Evolutionary conservation across 2,797 vertebrate species (phyloP), one percentile per base, ranked within the genome.

Genomic region (Lacerta agilis): DNA sequence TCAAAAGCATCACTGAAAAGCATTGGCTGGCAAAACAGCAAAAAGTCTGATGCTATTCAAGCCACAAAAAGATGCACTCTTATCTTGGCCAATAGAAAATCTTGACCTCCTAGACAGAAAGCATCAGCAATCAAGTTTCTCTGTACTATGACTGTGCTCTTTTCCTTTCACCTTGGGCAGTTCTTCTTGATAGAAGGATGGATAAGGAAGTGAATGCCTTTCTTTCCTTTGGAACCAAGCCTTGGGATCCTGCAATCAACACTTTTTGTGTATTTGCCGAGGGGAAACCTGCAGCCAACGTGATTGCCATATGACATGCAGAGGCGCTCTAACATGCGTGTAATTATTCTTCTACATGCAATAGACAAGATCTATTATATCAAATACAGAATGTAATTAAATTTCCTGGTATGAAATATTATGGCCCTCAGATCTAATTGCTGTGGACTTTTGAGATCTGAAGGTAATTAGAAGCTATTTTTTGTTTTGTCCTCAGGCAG

Each of bases 21-120:
- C 90, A 78, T 8, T 36, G 36, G 78, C 88, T 73, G 89, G 90
- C 86, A 72, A 87, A 90, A 49, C 83, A 85, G 86, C 80, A 90
- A 91, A 55, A 89, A 90, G 41, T 45, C 2, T 25, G 0, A n/a
- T 29, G 80, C 76, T 41, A 5, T 94, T 91, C 86, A 79, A 66
- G 76, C 7, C 49, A n/a, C 67, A 88, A 77, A 67, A 58, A 90
- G 80, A 86, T 71, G 36, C 84, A 78, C 20, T 85, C 29, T 27
- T 55, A 4, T 55, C 67, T 87, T 79, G 43, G 45, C 71, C 38
- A 81, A 0, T 66, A 84, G 64, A 33, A 79, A 45, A 36, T 38
- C 17, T 36, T 64, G 0, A 49, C 80, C 75, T 11, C 27, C 66
- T 67, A 92, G 55, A 67, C 64, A 79, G 71, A 83, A 76, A 77